Conservation (phyloP, 2,797 vertebrate genomes). For the Monodelphis domestica region DNA sequence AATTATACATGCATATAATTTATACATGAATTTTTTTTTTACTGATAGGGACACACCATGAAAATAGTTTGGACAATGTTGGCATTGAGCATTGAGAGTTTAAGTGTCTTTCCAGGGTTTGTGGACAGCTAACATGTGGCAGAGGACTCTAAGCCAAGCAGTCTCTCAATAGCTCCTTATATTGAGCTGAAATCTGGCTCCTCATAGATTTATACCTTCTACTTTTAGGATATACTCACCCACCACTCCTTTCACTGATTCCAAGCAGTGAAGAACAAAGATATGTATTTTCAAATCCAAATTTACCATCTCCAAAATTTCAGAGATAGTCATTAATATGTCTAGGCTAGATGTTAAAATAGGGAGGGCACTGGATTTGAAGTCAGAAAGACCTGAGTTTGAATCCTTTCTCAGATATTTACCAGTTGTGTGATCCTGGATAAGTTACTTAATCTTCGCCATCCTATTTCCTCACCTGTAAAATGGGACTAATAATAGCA, state of each 20-base stretch:
- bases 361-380: background rate
- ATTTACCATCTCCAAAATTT: background rate
- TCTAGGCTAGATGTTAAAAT: background rate
- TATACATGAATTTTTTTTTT: background rate
- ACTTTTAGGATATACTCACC: background rate
- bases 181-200: background rate
- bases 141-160: background rate
- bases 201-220: background rate
- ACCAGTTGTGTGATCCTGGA: background rate
- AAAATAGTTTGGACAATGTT: background rate
- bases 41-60: background rate
- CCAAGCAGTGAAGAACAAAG: background rate
- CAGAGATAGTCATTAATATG: background rate
- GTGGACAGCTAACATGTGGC: background rate
- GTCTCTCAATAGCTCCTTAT: slow-evolving; percentile 1
- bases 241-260: background rate
- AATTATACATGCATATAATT: background rate
- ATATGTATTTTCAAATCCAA: background rate
- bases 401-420: background rate
- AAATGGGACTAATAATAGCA: no score
- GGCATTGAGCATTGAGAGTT: background rate
- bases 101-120: background rate
- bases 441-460: background rate
- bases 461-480: background rate
- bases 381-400: no score